These are phyloP conservation scores for Drosophila hamatofila DNA, from an alignment of 2,888 invertebrate genomes.

Conservation along the genomic window DNA sequence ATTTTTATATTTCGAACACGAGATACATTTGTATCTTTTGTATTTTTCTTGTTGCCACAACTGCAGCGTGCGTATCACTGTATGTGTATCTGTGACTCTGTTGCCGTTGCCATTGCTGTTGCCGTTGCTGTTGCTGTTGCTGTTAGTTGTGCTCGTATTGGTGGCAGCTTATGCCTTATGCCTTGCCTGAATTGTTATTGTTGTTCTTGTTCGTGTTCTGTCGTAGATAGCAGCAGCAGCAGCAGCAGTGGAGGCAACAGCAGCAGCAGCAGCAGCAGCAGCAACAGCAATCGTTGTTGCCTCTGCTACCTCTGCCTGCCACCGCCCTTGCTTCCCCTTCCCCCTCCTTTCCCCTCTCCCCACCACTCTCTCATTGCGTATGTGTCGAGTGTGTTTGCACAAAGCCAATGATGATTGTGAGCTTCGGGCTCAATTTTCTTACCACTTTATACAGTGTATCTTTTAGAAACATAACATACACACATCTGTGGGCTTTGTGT, in stretches of 20 bases:
- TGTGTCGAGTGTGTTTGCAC: conserved; percentile 46
- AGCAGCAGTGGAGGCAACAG: conserved; percentile 25
- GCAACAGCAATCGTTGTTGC: conserved; percentile 37
- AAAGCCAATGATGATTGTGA: conserved; percentile 79
- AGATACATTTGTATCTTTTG: conserved; percentile 84
- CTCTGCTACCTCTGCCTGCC: conserved; percentile 13
- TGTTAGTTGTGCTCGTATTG: conserved; percentile 61
- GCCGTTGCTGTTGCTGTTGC: conserved; percentile 29
- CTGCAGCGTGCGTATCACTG: conserved; percentile 52
- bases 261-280: conserved; percentile 43
- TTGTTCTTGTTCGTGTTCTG: conserved; percentile 65
- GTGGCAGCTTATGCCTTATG: conserved; percentile 59
- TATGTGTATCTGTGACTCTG: conserved; percentile 45
- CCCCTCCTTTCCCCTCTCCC: background rate
- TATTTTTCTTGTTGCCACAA: conserved; percentile 81
- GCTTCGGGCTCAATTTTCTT: conserved; percentile 64
- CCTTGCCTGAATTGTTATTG: conserved; percentile 43
- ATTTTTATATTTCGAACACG: conserved; percentile 82
- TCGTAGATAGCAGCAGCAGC: conserved; percentile 54
- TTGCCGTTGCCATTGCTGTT: conserved; percentile 23
- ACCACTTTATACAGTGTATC: conserved; percentile 59
- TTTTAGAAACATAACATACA: conserved; percentile 20
- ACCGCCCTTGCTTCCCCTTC: background rate
- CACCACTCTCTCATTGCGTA: background rate
- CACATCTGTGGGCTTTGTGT: background rate